Percentiles rank a stretch among this genome's conserved stretches.
These are phyloP conservation scores for Brienomyrus brachyistius DNA, from an alignment of 2,113 vertebrate genomes.

Conservation along the genomic window DNA sequence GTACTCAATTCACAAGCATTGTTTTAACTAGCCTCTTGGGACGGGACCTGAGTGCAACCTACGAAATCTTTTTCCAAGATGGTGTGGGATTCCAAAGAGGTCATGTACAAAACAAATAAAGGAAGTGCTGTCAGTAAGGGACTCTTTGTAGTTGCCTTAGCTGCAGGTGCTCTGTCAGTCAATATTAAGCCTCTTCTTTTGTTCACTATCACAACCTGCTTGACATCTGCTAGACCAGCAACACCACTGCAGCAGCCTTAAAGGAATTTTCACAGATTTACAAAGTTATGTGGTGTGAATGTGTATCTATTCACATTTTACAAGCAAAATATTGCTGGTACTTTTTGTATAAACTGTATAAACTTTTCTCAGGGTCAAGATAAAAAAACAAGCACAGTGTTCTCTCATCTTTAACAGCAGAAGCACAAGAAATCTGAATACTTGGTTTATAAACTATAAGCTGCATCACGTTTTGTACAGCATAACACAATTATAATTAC, in stretches of 20 bases:
- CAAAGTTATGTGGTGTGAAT: not conserved
- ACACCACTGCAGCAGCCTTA: conserved; percentile 31
- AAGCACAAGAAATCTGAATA: conserved; percentile 33
- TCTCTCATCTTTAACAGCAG: not conserved
- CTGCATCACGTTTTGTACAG: conserved; percentile 43
- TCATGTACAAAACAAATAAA: conserved; percentile 52
- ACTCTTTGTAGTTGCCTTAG: conserved; percentile 69
- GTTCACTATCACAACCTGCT: conserved; percentile 58
- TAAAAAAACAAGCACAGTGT: not conserved
- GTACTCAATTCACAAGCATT: conserved; percentile 47
- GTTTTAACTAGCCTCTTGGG: conserved; percentile 48
- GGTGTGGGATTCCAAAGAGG: conserved; percentile 52
- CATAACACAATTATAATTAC: not conserved
- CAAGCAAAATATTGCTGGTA: not conserved
- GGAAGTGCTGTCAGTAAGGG: conserved; percentile 60
- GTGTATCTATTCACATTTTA: not conserved
- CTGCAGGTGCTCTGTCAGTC: conserved; percentile 74
- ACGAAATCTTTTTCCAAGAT: conserved; percentile 65
- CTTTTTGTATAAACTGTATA: not conserved
- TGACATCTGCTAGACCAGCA: conserved; percentile 59
- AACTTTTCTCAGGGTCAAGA: not conserved
- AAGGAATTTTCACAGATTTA: not conserved
- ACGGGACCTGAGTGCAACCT: conserved; percentile 40
- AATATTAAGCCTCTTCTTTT: conserved; percentile 54
- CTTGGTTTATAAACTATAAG: conserved; percentile 36